Evolutionary conservation across 2,888 invertebrate genomes (phyloP).

Genomic region (Hemistola chrysoprasaria): DNA sequence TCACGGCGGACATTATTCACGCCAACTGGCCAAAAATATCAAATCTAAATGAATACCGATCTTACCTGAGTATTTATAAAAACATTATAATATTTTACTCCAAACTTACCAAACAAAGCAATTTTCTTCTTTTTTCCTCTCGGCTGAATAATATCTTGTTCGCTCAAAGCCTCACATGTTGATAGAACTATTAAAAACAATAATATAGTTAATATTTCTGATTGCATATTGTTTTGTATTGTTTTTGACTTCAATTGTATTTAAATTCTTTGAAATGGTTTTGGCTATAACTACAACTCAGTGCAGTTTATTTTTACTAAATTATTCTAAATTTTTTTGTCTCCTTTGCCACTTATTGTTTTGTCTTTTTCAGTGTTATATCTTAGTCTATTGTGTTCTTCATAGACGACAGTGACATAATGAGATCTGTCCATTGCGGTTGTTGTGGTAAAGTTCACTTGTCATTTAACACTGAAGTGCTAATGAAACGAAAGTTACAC

Average conservation of each 20-base stretch:
- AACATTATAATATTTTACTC: too few species aligned
- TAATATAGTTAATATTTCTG: conserved; percentile 34
- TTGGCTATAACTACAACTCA: too few species aligned
- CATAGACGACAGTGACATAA: conserved; percentile 34
- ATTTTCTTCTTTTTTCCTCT: conserved; percentile 73
- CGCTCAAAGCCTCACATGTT: conserved; percentile 36
- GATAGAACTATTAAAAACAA: conserved; percentile 31
- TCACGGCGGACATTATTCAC: too few species aligned
- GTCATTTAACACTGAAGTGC: conserved; percentile 26
- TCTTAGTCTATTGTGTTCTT: conserved; percentile 9
- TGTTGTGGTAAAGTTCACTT: conserved; percentile 20
- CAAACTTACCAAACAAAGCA: conserved; percentile 63
- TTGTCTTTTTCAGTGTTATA: conserved; percentile 5
- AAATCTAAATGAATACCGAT: too few species aligned
- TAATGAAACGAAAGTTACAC: conserved; percentile 45
- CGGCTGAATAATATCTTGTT: conserved; percentile 43
- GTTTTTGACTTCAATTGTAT: too few species aligned
- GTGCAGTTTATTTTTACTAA: too few species aligned
- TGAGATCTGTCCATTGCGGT: conserved; percentile 23
- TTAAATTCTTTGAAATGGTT: too few species aligned
- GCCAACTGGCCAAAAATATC: too few species aligned
- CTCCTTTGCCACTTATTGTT: neutral
- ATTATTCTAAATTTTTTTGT: too few species aligned
- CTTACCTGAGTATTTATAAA: too few species aligned
- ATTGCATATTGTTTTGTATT: too few species aligned